These are phyloP conservation scores for Bombyx mori DNA, from an alignment of 1,140 invertebrate species.

Conservation along the genomic window ASM3026992v2 NC_085114.1:10735001-10735500, in stretches of 20 bases:
- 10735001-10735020: not conserved
- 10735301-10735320: not conserved
- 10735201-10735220: slow-evolving; percentile 42
- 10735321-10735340: too few species aligned
- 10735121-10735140: slow-evolving; percentile 37
- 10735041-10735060: slow-evolving; percentile 30
- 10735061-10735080: slow-evolving; percentile 35
- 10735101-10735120: slow-evolving; percentile 26
- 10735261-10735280: slow-evolving; percentile 59
- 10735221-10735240: slow-evolving; percentile 43
- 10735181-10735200: slow-evolving; percentile 35
- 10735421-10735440: too few species aligned
- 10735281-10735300: too few species aligned
- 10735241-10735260: slow-evolving; percentile 58
- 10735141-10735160: slow-evolving; percentile 17
- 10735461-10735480: too few species aligned
- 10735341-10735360: too few species aligned
- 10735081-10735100: slow-evolving; percentile 29
- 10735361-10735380: too few species aligned
- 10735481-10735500: slow-evolving; percentile 16
- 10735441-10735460: too few species aligned
- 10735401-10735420: too few species aligned
- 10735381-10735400: too few species aligned
- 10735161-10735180: slow-evolving; percentile 43
- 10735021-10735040: not conserved